Base-by-base conservation (phyloP, 2,797 vertebrate genomes). In the Emys orbicularis region DNA sequence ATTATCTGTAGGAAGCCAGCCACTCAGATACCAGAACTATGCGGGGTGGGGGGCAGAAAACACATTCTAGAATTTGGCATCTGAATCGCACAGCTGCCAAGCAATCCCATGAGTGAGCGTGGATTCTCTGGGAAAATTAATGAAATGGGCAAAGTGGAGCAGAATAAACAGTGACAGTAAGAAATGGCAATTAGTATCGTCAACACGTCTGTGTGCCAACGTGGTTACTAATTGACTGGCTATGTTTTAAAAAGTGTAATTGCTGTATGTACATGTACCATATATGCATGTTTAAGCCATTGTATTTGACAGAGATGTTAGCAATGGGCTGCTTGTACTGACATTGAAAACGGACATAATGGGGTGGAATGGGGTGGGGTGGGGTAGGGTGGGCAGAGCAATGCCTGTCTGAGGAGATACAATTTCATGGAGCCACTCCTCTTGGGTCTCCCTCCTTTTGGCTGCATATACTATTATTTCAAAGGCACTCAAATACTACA, bases 201-300 rank as follows among this genome's bases (percentile, higher is more conserved):
- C 90, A 91, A 34, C 88, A 54, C 90, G 74, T 95, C 81, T 89
- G 83, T 31, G 0, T 76, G 37, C 50, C 92, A 94, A 3, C 50
- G 7, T 89, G 37, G 21, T 31, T 95, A 81, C 52, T 93, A 93
- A 95, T 56, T 93, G 85, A 96, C 90, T 91, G 19, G 8, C 68
- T 49, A 12, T 50, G 76, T 92, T 89, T 94, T 87, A 89, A 87
- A 96, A 96, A 87, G 91, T 41, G 7, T 85, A 81, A 91, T 94
- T 92, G 81, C 76, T 77, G 19, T 79, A 5, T 49, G 49, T 86
- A 37, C n/a, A 85, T 29, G 18, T 72, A 74, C 44, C 50, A 44
- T 68, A 56, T 29, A 59, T 59, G 21, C 25, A 65, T 12, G 29
- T 61, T 83, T 54, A 86, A 87, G 82, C 47, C 19, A 76, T n/a